These are phyloP conservation scores for Spisula subtruncata DNA, from an alignment of 2,888 invertebrate genomes.

Conservation along the genomic window DNA sequence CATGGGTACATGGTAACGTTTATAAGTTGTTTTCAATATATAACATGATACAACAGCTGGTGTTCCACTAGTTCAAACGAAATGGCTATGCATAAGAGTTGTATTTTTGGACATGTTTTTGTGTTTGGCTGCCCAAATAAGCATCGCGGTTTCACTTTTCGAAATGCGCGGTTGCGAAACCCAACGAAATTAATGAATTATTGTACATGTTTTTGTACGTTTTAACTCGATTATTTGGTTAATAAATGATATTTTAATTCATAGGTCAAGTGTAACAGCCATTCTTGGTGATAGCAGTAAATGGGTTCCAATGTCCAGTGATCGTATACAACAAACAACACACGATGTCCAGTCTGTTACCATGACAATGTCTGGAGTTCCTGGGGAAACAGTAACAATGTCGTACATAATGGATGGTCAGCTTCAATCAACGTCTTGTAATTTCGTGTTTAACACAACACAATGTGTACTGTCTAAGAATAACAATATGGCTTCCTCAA, in stretches of 20 bases:
- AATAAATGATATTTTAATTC: neutral
- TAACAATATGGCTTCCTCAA: neutral
- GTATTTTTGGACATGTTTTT: too few relatives aligned
- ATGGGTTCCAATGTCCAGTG: conserved; percentile 74
- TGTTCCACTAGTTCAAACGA: too few relatives aligned
- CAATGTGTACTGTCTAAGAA: neutral
- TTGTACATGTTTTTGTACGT: too few relatives aligned
- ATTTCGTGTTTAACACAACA: neutral
- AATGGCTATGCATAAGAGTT: too few relatives aligned
- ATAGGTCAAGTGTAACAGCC: conserved; percentile 50
- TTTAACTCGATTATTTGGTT: too few relatives aligned
- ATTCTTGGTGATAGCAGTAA: conserved; percentile 72
- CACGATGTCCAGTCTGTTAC: neutral
- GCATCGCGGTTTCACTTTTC: too few relatives aligned
- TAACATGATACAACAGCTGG: too few relatives aligned
- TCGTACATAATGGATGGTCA: neutral
- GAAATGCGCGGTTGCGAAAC: too few relatives aligned
- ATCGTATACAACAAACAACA: conserved; percentile 56
- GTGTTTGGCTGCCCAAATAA: too few relatives aligned
- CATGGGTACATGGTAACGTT: too few relatives aligned
- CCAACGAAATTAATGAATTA: too few relatives aligned
- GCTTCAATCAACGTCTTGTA: neutral
- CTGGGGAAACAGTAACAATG: neutral
- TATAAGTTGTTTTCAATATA: too few relatives aligned
- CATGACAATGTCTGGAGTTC: neutral